phyloP scores from a whole-genome alignment of 2,888 invertebrate species.

The Cylloceria caligata region DNA sequence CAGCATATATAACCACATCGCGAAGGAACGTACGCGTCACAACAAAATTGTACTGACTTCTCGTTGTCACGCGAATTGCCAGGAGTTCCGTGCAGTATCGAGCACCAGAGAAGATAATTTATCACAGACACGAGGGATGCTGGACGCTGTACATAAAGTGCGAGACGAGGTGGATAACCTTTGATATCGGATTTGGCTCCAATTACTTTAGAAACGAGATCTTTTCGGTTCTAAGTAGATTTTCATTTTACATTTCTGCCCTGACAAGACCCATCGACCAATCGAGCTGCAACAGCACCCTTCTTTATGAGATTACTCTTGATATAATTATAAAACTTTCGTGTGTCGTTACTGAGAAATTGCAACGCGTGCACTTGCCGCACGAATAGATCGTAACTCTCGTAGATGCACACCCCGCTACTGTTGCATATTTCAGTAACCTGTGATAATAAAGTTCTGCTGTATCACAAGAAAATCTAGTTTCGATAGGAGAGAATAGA shows the following conservation, averaged over 20 bases:
- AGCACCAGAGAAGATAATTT: conserved; percentile 54
- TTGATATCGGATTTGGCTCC: conserved; percentile 41
- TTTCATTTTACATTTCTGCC: conserved; percentile 29
- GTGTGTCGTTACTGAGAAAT: conserved; percentile 35
- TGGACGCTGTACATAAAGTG: conserved; percentile 27
- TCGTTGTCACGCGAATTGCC: conserved; percentile 40
- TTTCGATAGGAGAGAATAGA: background rate
- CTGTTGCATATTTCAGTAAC: conserved; percentile 10
- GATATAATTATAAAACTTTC: conserved; percentile 58
- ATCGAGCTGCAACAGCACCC: background rate
- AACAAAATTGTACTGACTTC: conserved; percentile 16
- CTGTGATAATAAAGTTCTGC: background rate
- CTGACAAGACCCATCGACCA: conserved; percentile 4
- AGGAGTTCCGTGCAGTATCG: conserved; percentile 10
- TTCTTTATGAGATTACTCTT: conserved; percentile 50
- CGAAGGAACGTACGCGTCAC: background rate
- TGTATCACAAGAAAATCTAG: background rate
- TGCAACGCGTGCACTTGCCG: conserved; percentile 16
- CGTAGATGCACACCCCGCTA: conserved; percentile 20
- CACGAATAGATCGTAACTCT: conserved; percentile 30
- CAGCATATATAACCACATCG: background rate
- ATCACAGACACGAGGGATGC: conserved; percentile 53
- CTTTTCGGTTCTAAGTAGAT: conserved; percentile 56
- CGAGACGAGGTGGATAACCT: conserved; percentile 54
- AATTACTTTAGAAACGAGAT: conserved; percentile 59